Evolutionary conservation across 2,113 vertebrate species (phyloP).

Genomic region (Plotosus lineatus): DNA sequence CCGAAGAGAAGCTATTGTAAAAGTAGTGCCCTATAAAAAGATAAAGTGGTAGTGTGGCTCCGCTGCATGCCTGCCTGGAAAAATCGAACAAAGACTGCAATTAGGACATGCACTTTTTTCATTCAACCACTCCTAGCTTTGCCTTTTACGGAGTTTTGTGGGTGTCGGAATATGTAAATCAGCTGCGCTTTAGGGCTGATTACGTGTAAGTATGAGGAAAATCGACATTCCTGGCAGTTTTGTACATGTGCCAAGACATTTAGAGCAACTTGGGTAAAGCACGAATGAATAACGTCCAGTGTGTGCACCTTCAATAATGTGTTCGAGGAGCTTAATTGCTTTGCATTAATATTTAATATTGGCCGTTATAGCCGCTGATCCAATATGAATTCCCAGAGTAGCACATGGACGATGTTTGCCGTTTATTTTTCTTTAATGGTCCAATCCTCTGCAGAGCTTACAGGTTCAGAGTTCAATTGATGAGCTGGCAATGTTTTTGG

Average conservation of each 20-base stretch:
- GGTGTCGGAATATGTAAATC: too few species aligned
- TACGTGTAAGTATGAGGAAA: not conserved
- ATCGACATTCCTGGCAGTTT: not conserved
- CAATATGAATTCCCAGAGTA: slow-evolving; percentile 1
- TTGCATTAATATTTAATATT: not conserved
- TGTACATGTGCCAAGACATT: not conserved
- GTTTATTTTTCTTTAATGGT: not conserved
- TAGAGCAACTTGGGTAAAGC: not conserved
- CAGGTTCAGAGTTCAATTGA: not conserved
- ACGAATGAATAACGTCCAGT: not conserved
- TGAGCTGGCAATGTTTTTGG: not conserved
- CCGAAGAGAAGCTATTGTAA: too few species aligned
- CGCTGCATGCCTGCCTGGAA: not conserved
- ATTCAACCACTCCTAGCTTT: not conserved
- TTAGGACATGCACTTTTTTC: not conserved
- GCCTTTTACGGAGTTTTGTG: not conserved
- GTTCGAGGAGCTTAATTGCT: not conserved
- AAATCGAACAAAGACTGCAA: not conserved
- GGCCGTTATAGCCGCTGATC: not conserved
- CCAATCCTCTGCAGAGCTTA: not conserved
- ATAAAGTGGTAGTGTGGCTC: not conserved
- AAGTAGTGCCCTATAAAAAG: not conserved
- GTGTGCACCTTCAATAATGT: not conserved
- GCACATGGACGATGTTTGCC: not conserved
- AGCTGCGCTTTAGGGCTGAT: not conserved